These are phyloP conservation scores for Rousettus leschenaultii DNA, from an alignment of 2,113 vertebrate species.

Conservation along the genomic window DNA sequence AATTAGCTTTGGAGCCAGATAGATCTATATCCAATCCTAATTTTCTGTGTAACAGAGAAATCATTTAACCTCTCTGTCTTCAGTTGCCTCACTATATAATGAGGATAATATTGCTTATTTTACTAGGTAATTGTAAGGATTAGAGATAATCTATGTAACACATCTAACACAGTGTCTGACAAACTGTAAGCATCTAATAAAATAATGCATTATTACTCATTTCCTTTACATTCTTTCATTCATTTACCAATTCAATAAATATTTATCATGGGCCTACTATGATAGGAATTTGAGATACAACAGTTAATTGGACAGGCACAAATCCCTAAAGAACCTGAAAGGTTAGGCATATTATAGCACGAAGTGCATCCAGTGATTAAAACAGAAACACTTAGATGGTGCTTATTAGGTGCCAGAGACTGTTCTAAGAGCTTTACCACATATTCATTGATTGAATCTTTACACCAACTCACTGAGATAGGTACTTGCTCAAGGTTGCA, in stretches of 20 bases:
- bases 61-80: conserved; percentile 1
- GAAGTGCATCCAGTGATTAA: not conserved
- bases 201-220: not conserved
- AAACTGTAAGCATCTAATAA: not conserved
- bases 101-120: not conserved
- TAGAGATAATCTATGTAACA: not conserved
- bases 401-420: not conserved
- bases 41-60: not conserved
- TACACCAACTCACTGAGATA: not conserved
- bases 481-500: not conserved
- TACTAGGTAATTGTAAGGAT: not conserved
- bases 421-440: not conserved
- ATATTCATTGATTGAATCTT: not conserved
- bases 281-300: not conserved
- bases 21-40: not conserved
- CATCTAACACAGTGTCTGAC: not conserved
- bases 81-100: not conserved
- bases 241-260: not conserved
- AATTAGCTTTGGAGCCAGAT: not conserved
- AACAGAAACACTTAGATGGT: not conserved
- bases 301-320: not conserved
- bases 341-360: accelerated
- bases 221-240: not conserved
- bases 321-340: not conserved
- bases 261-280: not conserved